phyloP scores from a whole-genome alignment of 2,113 vertebrate genomes.

The Tychaedon coryphoeus region DNA sequence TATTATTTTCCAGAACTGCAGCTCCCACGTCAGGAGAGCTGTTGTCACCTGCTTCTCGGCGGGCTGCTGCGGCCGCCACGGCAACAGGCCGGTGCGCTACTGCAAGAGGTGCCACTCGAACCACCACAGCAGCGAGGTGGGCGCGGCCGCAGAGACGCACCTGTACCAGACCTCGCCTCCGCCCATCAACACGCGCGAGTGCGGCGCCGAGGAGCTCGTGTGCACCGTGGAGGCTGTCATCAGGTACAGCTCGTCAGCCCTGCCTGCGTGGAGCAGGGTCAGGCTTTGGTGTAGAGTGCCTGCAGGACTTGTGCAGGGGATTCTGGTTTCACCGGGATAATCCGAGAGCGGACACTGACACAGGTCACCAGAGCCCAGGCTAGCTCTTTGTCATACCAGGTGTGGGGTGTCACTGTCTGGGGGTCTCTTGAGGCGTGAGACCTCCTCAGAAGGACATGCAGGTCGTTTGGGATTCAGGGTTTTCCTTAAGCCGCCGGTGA shows the following conservation, averaged over 20 bases:
- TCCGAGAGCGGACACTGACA: not conserved
- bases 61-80: slow-evolving; percentile 95
- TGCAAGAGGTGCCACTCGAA: slow-evolving; percentile 98
- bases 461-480: too few relatives aligned
- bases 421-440: too few relatives aligned
- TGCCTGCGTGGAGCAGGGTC: accelerated
- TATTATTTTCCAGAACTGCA: slow-evolving; percentile 86
- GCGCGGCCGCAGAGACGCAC: slow-evolving; percentile 87
- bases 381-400: too few relatives aligned
- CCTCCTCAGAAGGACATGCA: too few relatives aligned
- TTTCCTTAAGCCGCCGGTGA: too few relatives aligned
- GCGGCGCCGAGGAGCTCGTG: slow-evolving; percentile 95
- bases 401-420: too few relatives aligned
- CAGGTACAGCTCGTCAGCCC: slow-evolving; percentile 6
- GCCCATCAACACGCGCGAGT: slow-evolving; percentile 96
- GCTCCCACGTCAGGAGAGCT: slow-evolving; percentile 94
- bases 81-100: slow-evolving; percentile 96
- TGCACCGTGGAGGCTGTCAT: slow-evolving; percentile 97
- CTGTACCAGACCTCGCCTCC: slow-evolving; percentile 98
- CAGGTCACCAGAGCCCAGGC: too few relatives aligned
- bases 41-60: slow-evolving; percentile 99
- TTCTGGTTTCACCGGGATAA: not conserved
- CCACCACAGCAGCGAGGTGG: slow-evolving; percentile 95
- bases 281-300: not conserved
- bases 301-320: not conserved